Base-by-base conservation (phyloP, 2,797 vertebrate genomes). In the Gymnothorax javanicus region DNA sequence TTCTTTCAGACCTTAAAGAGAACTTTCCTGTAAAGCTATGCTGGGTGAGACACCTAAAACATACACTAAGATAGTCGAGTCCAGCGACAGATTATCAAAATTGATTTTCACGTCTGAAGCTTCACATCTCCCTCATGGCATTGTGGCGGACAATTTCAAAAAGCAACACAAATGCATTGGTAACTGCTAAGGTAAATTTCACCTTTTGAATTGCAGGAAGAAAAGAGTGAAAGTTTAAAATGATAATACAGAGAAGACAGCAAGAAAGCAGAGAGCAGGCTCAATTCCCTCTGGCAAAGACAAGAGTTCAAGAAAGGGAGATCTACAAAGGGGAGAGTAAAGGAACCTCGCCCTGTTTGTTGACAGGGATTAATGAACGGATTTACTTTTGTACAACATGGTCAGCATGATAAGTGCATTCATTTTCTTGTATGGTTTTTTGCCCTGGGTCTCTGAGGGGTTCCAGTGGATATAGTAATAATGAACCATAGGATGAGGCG, bases 321-420 rank as follows among this genome's bases (percentile, higher is more conserved):
- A 88, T 87, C 71, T 83, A n/a, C 85, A 87, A 52, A 84, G 84
- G 17, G 33, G 25, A 50, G 88, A 84, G 62, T 58, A 83, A 87
- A 88, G 85, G 17, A 85, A 83, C 88, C 86, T 52, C 67, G 60
- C 33, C 7, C 82, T 75, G 90, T 84, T 85, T 89, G 84, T 84
- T 83, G 50, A 89, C 86, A 75, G 84, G 87, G 88, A 90, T 77
- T 52, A 83, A 90, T 91, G 75, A 75, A 82, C 52, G 79, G 86
- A 86, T 90, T 87, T 86, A 82, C 89, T 84, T 52, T 13, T 33
- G 54, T 62, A 84, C 75, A 27, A 69, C 54, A 85, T 54, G 82
- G 12, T 54, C 59, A 62, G 86, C 87, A 91, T 88, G 25, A 85
- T 86, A 82, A 88, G 84, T 33, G 86, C 84, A 17, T 84, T 85